Evolutionary conservation across 2,888 invertebrate species (phyloP), one percentile per base, ranked within the genome.

Genomic region (Pandemis heparana): DNA sequence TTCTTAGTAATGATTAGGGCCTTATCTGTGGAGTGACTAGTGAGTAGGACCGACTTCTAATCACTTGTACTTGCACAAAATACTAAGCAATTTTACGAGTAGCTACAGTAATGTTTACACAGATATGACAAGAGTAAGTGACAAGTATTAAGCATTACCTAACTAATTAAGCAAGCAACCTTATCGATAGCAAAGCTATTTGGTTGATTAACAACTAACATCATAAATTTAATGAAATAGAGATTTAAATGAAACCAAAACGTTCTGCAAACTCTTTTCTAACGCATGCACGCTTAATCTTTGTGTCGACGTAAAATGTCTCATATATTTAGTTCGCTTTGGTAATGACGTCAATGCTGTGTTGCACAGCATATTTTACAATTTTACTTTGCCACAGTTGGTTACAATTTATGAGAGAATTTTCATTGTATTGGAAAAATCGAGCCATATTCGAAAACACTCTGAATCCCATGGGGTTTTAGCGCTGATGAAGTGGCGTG

Each of bases 401-500:
- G 38, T 64, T 48, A 77, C 76, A 77, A 79, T 79, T 79, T 78
- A 77, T 77, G 78, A 75, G 63, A 71, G 77, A 68, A 61, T 77
- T 67, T 78, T 79, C 76, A 75, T 77, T 78, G 76, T 75, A 75
- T 76, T 75, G 70, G 75, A 62, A 77, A 78, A 76, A 71, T 63
- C 65, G 67, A 72, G 56, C 38, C 46, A 70, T 10, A 51, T 51
- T 62, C 53, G 41, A 16, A 16, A 53, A 53, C 38, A 18, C 43
- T 53, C 43, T 59, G 38, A 68, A 43, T 48, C 77, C 65, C 71
- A 7, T 61, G 75, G 74, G 67, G 65, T 16, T 38, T n/a, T 7
- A 14, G 23, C 7, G 59, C 18, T 69, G 69, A 69, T 69, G 69
- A 69, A 61, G 10, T 60, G 60, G 38, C 2, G 48, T 39, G 61